Evolutionary conservation across 2,888 invertebrate genomes (phyloP).

Genomic region (Platynereis dumerilii): DNA sequence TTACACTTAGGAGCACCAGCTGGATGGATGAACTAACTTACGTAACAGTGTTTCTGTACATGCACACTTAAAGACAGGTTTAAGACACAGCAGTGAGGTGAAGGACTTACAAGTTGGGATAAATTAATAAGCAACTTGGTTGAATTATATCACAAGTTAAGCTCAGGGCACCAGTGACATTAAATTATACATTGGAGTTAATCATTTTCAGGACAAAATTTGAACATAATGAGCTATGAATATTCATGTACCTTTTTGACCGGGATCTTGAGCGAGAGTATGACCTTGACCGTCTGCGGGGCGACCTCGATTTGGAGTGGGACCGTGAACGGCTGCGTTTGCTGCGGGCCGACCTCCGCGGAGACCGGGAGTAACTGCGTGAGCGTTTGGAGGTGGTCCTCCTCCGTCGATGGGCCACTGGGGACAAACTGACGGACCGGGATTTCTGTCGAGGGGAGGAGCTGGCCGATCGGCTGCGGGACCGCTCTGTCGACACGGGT

Average conservation of each 20-base stretch:
- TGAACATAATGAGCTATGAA: no score
- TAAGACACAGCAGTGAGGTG: no score
- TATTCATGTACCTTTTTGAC: not conserved
- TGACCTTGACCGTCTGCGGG: conserved; percentile 10
- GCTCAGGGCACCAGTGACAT: no score
- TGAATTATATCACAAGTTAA: no score
- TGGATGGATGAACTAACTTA: no score
- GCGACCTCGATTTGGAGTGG: conserved; percentile 15
- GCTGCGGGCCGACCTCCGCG: not conserved
- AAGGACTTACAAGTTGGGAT: no score
- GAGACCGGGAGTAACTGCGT: conserved; percentile 6
- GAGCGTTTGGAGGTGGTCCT: conserved; percentile 3
- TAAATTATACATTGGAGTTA: no score
- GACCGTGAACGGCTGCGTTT: conserved; percentile 11
- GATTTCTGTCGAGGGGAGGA: conserved; percentile 5
- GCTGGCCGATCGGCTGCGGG: conserved; percentile 19
- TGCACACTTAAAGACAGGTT: no score
- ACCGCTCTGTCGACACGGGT: not conserved
- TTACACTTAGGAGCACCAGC: no score
- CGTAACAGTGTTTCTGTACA: no score
- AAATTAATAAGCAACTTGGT: no score
- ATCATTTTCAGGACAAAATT: no score
- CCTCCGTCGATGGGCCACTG: not conserved
- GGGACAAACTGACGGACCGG: not conserved
- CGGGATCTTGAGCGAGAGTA: conserved; percentile 14